These are phyloP conservation scores for Pseudonaja textilis DNA, from an alignment of 2,113 vertebrate genomes.

Conservation along the genomic window DNA sequence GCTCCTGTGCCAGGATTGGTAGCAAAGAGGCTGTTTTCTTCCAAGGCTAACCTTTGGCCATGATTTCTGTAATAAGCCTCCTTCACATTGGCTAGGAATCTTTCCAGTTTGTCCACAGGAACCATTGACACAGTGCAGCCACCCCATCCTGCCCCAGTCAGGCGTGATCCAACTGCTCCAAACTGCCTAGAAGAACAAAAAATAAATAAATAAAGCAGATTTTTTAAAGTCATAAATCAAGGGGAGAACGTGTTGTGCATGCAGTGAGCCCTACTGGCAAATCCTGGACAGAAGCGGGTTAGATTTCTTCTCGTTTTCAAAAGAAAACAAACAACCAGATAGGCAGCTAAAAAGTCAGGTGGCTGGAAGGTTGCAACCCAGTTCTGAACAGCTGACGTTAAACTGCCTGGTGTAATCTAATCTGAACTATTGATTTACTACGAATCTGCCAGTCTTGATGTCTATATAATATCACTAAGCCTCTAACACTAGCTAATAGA, in stretches of 20 bases:
- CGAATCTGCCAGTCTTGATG: neutral
- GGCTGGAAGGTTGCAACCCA: too few relatives aligned
- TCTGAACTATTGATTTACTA: neutral
- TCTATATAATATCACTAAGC: neutral
- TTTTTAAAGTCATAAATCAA: conserved; percentile 27
- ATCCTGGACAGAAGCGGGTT: neutral
- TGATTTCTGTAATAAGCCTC: conserved; percentile 79
- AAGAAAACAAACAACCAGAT: neutral
- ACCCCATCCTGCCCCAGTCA: conserved; percentile 97
- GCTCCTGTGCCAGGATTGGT: conserved; percentile 91
- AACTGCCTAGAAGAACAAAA: conserved; percentile 75
- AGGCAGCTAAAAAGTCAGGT: neutral
- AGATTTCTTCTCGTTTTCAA: neutral
- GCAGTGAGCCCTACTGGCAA: neutral
- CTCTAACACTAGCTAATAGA: neutral
- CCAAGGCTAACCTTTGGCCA: conserved; percentile 58
- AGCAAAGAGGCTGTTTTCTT: conserved; percentile 84
- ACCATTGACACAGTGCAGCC: conserved; percentile 96
- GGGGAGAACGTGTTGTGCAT: neutral
- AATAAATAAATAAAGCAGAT: conserved; percentile 7
- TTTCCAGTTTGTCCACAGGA: conserved; percentile 76
- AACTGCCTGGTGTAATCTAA: neutral
- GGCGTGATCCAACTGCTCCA: conserved; percentile 88
- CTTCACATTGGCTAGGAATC: conserved; percentile 82
- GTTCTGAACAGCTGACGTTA: neutral